A percentile compares a stretch with the other conserved stretches of the same genome.
Conservation (phyloP, 2,113 vertebrate genomes). For the Sula dactylatra region DNA sequence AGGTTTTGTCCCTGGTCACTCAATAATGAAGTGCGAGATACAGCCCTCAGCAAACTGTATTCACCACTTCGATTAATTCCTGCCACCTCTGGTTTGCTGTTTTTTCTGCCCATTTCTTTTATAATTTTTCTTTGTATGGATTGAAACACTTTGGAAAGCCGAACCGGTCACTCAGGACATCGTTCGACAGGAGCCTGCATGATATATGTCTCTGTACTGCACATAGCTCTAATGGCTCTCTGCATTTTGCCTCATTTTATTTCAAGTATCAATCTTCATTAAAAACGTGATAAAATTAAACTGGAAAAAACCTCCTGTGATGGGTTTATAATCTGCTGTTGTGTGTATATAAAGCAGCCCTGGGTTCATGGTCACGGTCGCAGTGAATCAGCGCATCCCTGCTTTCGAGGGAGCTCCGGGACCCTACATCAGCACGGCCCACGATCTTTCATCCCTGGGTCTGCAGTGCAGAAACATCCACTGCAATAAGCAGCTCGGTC, state of each 20-base stretch:
- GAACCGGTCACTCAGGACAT: rapidly evolving
- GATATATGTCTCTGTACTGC: neutral
- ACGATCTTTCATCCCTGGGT: neutral
- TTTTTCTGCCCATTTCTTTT: neutral
- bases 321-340: neutral
- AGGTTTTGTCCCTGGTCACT: neutral
- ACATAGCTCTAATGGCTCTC: neutral
- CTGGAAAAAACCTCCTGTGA: neutral
- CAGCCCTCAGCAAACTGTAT: neutral
- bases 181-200: rapidly evolving
- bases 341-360: neutral
- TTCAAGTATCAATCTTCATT: neutral
- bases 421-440: neutral
- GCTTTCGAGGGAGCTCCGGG: neutral
- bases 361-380: rapidly evolving
- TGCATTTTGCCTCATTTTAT: neutral
- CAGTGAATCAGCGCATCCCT: neutral
- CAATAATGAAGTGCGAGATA: neutral
- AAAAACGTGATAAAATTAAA: neutral
- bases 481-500: neutral
- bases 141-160: neutral
- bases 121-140: neutral
- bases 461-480: neutral
- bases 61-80: neutral
- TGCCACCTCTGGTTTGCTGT: neutral